phyloP scores from a whole-genome alignment of 2,888 invertebrate genomes.

The Serrognathus titanus region DNA sequence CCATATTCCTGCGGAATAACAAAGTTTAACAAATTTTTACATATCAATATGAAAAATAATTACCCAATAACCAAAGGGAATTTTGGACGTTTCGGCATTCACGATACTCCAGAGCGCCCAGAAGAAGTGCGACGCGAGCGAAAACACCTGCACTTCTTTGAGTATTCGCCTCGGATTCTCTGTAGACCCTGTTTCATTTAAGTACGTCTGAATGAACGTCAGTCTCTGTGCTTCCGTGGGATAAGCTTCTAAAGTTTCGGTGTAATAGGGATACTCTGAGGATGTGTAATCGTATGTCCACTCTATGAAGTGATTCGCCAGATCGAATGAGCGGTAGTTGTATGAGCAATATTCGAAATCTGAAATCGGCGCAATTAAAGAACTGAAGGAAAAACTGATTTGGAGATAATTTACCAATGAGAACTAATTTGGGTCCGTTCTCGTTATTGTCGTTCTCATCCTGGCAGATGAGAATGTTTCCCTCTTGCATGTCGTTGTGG shows the following conservation, averaged over 20 bases:
- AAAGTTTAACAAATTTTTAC: background rate
- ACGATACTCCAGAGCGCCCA: slow-evolving; percentile 93
- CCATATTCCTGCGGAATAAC: slow-evolving; percentile 38
- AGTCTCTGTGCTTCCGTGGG: slow-evolving; percentile 75
- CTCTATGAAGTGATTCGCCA: slow-evolving; percentile 93
- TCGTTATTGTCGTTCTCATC: slow-evolving; percentile 38
- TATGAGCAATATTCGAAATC: slow-evolving; percentile 96
- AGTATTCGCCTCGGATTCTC: slow-evolving; percentile 41
- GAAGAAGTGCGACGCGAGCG: slow-evolving; percentile 85
- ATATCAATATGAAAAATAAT: slow-evolving; percentile 25
- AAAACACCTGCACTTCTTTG: slow-evolving; percentile 77
- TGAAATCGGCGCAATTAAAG: slow-evolving; percentile 9
- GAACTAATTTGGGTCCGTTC: slow-evolving; percentile 38
- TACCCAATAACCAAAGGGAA: slow-evolving; percentile 94
- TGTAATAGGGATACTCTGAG: slow-evolving; percentile 73
- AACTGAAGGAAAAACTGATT: background rate
- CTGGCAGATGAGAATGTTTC: slow-evolving; percentile 62
- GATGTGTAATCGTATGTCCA: slow-evolving; percentile 88
- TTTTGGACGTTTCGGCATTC: slow-evolving; percentile 82
- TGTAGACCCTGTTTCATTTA: slow-evolving; percentile 43
- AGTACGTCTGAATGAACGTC: slow-evolving; percentile 57
- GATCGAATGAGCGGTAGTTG: slow-evolving; percentile 88
- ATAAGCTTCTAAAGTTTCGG: slow-evolving; percentile 62
- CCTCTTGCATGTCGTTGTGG: slow-evolving; percentile 94
- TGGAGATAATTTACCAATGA: slow-evolving; percentile 41